Base-by-base conservation (phyloP, 2,888 invertebrate genomes). In the Athalia rosae region DNA sequence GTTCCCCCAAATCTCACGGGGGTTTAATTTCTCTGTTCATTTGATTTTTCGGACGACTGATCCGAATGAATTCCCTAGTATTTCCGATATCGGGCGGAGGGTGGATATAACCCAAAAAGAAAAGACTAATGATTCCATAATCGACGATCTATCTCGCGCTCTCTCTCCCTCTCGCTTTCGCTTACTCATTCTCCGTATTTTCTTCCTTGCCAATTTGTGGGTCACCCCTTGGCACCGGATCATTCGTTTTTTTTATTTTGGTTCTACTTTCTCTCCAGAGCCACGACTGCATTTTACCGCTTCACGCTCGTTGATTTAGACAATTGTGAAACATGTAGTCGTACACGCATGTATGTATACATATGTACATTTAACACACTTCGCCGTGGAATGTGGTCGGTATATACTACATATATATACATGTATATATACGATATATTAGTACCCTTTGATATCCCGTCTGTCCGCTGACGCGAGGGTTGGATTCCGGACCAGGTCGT, bases 151-250 rank as follows among this genome's bases (percentile, higher is more conserved):
- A n/a, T n/a, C 53, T 67, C 50, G 53, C n/a, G 6, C 67, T 90
- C 90, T 90, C 90, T 88, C 86, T 88, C 87, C 88, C 88, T 90
- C 88, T 88, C 80, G 73, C 62, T 77, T 74, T 64, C 58, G 63
- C 76, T n/a, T n/a, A n/a, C n/a, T 69, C 78, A 66, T 77, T 58
- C 59, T 66, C 73, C 76, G 71, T 69, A 61, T 59, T 76, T 71
- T 28, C 28, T 28, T 1, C 28, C 28, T 28, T 28, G 28, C 28
- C 28, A 28, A 28, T 28, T 28, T 28, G 28, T 28, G 28, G 28
- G 28, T 28, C 28, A 2, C 28, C 28, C 28, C 28, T 28, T 2
- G 28, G 28, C 28, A 28, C 28, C 28, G 63, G 43, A 47, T 77
- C 77, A 76, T 78, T 76, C n/a, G n/a, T n/a, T 78, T 67, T 79